These are phyloP conservation scores for Hippocampus kuda DNA, from an alignment of 2,797 vertebrate genomes.

Conservation along the genomic window DNA sequence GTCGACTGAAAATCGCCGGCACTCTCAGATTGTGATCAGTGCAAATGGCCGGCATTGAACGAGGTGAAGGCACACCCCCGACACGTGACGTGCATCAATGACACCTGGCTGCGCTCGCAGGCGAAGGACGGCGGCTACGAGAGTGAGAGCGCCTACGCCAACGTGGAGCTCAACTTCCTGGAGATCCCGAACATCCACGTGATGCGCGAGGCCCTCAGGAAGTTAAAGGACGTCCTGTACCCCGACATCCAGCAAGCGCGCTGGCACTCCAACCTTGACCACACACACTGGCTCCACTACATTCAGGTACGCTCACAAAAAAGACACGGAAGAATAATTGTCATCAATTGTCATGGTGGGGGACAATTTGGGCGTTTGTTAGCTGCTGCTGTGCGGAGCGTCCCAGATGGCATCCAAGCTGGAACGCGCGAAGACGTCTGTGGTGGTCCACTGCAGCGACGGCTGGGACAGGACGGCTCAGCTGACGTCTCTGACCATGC, in stretches of 20 bases:
- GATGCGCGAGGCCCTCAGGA: conserved; percentile 90
- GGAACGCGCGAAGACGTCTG: conserved; percentile 85
- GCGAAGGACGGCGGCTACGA: conserved; percentile 91
- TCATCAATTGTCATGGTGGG: no score
- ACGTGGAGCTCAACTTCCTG: conserved; percentile 84
- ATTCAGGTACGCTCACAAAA: conserved; percentile 40
- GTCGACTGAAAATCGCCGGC: no score
- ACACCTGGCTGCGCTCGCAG: conserved; percentile 44
- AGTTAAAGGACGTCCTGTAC: conserved; percentile 87
- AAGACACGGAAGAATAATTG: no score
- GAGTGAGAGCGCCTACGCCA: conserved; percentile 83
- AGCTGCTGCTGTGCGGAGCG: conserved; percentile 57
- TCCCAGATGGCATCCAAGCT: conserved; percentile 85
- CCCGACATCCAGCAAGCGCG: conserved; percentile 83
- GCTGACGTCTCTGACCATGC: conserved; percentile 87
- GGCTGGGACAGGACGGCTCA: conserved; percentile 92
- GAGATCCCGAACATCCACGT: conserved; percentile 96
- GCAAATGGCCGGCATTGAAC: no score
- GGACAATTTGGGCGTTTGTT: no score
- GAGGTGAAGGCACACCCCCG: no score
- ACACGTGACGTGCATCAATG: no score
- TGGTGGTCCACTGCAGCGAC: conserved; percentile 89
- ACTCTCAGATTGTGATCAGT: no score
- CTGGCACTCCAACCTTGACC: conserved; percentile 84
- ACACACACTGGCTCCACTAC: conserved; percentile 92